Percentiles rank a stretch among this genome's conserved stretches.
These are phyloP conservation scores for Aphelinus certus DNA, from an alignment of 1,140 invertebrate genomes.

Conservation along the genomic window DNA sequence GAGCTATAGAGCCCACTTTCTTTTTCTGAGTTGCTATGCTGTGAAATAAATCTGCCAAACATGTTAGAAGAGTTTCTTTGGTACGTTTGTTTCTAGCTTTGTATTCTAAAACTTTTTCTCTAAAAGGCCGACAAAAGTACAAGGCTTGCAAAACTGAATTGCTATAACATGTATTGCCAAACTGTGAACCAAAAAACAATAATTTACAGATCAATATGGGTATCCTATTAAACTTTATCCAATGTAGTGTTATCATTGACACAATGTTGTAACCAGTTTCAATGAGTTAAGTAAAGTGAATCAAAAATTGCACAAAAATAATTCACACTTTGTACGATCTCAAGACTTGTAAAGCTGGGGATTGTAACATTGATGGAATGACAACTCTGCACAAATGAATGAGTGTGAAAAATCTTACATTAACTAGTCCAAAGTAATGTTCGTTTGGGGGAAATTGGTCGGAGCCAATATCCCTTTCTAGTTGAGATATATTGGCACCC, in stretches of 20 bases:
- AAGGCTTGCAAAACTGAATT: slow-evolving; percentile 99
- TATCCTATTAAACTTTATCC: no score
- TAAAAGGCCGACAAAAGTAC: slow-evolving; percentile 98
- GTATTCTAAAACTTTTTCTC: slow-evolving; percentile 98
- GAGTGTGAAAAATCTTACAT: slow-evolving; percentile 75
- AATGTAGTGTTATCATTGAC: no score
- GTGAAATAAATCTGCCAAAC: slow-evolving; percentile 97
- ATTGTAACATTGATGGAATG: no score
- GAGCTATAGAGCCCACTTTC: slow-evolving; percentile 98
- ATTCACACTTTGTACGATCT: no score
- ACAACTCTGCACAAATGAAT: no score
- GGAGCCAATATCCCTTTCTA: slow-evolving; percentile 97
- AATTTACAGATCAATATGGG: no score
- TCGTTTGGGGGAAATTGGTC: slow-evolving; percentile 98
- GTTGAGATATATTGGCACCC: slow-evolving; percentile 97
- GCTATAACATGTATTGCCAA: slow-evolving; percentile 99
- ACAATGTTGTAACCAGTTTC: no score
- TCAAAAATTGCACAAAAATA: no score
- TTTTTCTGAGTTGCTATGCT: slow-evolving; percentile 99
- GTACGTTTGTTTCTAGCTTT: slow-evolving; percentile 97
- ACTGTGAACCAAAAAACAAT: slow-evolving; percentile 74
- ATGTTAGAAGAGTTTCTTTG: slow-evolving; percentile 97
- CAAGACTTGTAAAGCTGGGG: no score
- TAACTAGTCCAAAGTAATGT: slow-evolving; percentile 98
- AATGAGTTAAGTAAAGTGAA: no score